Conservation (phyloP, 2,888 invertebrate genomes). For the Hirtodrosophila cameraria region DNA sequence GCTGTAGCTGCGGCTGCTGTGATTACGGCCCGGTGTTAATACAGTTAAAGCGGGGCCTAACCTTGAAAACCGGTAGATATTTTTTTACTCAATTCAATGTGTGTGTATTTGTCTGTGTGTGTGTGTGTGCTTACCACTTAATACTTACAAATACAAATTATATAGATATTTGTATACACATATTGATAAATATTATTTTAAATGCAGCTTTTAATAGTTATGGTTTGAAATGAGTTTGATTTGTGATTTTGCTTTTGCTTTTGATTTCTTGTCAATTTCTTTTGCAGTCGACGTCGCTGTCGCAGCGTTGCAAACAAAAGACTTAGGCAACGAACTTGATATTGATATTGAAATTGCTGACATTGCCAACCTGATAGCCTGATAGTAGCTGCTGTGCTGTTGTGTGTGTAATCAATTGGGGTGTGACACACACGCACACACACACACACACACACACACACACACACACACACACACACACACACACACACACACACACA, state of each 20-base stretch:
- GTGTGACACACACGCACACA: constrained; percentile 38
- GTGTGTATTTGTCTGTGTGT: constrained; percentile 44
- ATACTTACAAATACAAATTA: constrained; percentile 38
- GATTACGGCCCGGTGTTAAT: constrained; percentile 76
- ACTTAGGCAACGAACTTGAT: constrained; percentile 78
- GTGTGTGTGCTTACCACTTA: constrained; percentile 47
- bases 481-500: constrained; percentile 2
- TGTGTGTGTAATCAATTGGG: constrained; percentile 40
- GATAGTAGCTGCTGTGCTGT: constrained; percentile 19
- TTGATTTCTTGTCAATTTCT: constrained; percentile 36
- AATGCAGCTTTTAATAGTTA: constrained; percentile 14
- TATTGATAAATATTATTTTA: constrained; percentile 4
- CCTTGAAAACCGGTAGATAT: constrained; percentile 78
- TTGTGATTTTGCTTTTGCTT: constrained; percentile 8
- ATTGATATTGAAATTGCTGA: constrained; percentile 59
- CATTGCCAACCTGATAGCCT: constrained; percentile 41
- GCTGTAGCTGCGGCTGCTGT: constrained; percentile 65
- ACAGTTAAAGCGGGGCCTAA: constrained; percentile 76
- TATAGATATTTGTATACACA: constrained; percentile 14
- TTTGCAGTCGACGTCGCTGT: constrained; percentile 24
- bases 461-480: constrained; percentile 12
- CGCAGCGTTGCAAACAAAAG: constrained; percentile 62
- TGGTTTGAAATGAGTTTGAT: constrained; percentile 1
- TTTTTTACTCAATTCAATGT: constrained; percentile 61
- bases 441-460: constrained; percentile 14